These are phyloP conservation scores for Stichopus horrens DNA, from an alignment of 53 echinoderm and acorn worm genomes.

Conservation along the genomic window DNA sequence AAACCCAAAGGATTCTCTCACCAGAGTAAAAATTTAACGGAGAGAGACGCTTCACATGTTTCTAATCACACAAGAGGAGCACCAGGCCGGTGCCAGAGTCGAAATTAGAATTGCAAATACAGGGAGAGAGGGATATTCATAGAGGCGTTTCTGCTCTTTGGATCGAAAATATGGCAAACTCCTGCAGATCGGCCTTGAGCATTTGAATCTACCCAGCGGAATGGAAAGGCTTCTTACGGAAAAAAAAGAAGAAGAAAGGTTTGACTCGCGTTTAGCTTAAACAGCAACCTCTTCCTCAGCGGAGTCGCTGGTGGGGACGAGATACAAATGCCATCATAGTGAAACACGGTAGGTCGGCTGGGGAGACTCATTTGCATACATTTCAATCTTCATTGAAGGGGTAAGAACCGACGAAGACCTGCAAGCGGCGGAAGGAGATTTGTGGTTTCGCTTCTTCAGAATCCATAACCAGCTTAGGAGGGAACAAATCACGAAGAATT, in stretches of 20 bases:
- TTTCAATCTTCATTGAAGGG: background rate
- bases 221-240: background rate
- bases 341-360: background rate
- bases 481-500: too few species aligned
- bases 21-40: background rate
- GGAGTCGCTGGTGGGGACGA: background rate
- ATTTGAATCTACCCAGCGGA: background rate
- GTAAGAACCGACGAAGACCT: background rate
- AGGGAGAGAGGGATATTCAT: slow-evolving; percentile 16
- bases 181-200: slow-evolving; percentile 33
- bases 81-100: slow-evolving; percentile 8
- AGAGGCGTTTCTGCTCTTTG: slow-evolving; percentile 17
- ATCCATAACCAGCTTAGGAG: too few species aligned
- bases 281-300: background rate
- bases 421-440: too few species aligned
- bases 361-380: background rate
- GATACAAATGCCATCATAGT: background rate
- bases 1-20: too few species aligned
- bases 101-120: slow-evolving; percentile 36
- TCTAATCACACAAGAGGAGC: background rate
- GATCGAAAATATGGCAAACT: slow-evolving; percentile 31
- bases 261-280: too few species aligned
- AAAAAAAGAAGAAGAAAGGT: too few species aligned
- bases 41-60: background rate
- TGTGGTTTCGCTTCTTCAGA: too few species aligned